Base-by-base conservation (phyloP, 2,797 vertebrate species). In the Thamnophis elegans region DNA sequence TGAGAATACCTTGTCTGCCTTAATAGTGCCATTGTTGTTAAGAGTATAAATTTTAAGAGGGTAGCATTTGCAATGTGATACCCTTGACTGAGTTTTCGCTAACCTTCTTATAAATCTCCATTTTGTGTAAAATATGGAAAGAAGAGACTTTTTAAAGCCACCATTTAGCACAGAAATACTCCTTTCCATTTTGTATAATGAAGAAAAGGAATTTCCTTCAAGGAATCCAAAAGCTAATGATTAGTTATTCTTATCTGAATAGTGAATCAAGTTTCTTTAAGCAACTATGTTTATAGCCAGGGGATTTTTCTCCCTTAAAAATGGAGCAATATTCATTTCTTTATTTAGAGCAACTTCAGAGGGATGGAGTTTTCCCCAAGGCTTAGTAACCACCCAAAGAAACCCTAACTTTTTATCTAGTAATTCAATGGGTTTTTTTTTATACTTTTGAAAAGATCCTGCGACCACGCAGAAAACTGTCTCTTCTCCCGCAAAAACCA, bases 301-400 rank as follows among this genome's bases (percentile, higher is more conserved):
- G 88, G 89, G n/a, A 90, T 91, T 54, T 87, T 88, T 28, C 65
- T 94, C 90, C 86, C 53, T 82, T 93, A 26, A 95, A 95, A 78
- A 68, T 88, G 59, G 90, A 94, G 91, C 20, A 26, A 87, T 42
- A 2, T 91, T 78, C 88, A 89, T 89, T 88, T 68, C 56, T 62
- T 47, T 95, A 82, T 85, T 94, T 93, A 85, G n/a, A 60, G 47
- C 90, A 93, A 94, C 90, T 94, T 94, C 90, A 54, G 53, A 87
- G 54, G 20, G 0, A 47, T 60, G 62, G 36, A 82, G 87, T 94
- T 65, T 94, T 62, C 93, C 94, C 73, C 68, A 91, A 93, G 92
- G 62, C n/a, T 2, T 26, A 36, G 73, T 92, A 87, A 95, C 87
- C 7, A 92, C 5, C 1, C 42, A 86, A 90, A 82, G 88, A 92